A percentile compares a stretch with the other conserved stretches of the same genome.
These are phyloP conservation scores for Nasonia vitripennis DNA, from an alignment of 1,140 invertebrate species.

Conservation along the genomic window DNA sequence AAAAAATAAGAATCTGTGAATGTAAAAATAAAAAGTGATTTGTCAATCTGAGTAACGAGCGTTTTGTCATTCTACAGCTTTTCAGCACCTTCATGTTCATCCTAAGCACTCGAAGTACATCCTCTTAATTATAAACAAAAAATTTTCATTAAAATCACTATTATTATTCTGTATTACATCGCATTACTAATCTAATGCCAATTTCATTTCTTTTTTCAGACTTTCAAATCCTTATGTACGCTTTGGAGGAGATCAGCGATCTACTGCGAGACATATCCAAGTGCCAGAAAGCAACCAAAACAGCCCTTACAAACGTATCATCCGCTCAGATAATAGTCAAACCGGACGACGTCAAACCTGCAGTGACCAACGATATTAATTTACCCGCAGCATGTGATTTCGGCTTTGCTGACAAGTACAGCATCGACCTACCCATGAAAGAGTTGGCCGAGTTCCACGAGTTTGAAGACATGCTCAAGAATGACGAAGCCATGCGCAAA, in stretches of 20 bases:
- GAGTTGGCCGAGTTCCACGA: background rate
- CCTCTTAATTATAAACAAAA: no score
- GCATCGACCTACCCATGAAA: conserved; percentile 16
- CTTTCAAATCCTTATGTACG: background rate
- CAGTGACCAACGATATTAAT: background rate
- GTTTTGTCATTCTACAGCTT: no score
- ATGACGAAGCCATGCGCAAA: background rate
- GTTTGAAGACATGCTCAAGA: background rate
- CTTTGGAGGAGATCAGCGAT: conserved; percentile 10
- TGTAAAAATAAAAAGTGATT: no score
- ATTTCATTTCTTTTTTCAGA: background rate
- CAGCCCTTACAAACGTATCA: background rate
- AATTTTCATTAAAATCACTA: no score
- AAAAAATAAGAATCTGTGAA: no score
- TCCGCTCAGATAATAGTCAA: background rate
- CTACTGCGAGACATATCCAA: background rate
- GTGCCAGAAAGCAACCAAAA: background rate
- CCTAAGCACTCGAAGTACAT: no score
- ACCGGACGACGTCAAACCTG: background rate
- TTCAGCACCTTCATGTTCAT: no score
- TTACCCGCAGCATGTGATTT: background rate
- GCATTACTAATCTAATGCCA: no score
- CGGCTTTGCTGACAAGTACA: conserved; percentile 24
- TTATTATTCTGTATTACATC: no score
- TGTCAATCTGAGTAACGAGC: no score